Conservation (phyloP, 1,140 invertebrate genomes). For the Patella vulgata region DNA sequence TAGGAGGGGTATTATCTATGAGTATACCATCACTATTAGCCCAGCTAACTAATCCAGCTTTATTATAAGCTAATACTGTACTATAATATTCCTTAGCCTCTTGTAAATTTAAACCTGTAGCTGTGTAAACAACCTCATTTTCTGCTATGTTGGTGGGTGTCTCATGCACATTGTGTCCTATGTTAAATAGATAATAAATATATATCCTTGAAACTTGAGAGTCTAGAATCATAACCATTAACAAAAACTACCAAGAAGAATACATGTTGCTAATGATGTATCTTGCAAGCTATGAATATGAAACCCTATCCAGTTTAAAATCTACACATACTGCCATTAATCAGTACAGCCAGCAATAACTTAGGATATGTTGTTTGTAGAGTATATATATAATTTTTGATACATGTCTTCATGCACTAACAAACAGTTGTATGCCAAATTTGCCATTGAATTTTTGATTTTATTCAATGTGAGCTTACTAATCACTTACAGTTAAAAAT, state of each 20-base stretch:
- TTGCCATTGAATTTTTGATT: too few relatives aligned
- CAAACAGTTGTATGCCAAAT: too few relatives aligned
- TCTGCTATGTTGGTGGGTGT: background rate
- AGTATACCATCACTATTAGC: slow-evolving; percentile 21
- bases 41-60: slow-evolving; percentile 4
- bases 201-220: background rate
- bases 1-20: slow-evolving; percentile 17
- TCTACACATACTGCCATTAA: too few relatives aligned
- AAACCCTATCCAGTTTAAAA: too few relatives aligned
- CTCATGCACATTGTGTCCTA: slow-evolving; percentile 7
- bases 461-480: too few relatives aligned
- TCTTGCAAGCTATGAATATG: too few relatives aligned
- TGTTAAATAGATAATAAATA: background rate
- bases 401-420: too few relatives aligned
- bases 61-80: slow-evolving; percentile 7
- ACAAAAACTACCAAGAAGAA: background rate
- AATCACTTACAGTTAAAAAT: too few relatives aligned
- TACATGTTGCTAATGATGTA: too few relatives aligned
- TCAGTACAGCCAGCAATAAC: too few relatives aligned
- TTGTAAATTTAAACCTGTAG: background rate
- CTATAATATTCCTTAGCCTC: background rate
- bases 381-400: too few relatives aligned
- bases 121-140: background rate
- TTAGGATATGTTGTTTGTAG: too few relatives aligned
- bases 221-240: background rate